Conservation (phyloP, 2,113 vertebrate species). For the Indicator maculatus region DNA sequence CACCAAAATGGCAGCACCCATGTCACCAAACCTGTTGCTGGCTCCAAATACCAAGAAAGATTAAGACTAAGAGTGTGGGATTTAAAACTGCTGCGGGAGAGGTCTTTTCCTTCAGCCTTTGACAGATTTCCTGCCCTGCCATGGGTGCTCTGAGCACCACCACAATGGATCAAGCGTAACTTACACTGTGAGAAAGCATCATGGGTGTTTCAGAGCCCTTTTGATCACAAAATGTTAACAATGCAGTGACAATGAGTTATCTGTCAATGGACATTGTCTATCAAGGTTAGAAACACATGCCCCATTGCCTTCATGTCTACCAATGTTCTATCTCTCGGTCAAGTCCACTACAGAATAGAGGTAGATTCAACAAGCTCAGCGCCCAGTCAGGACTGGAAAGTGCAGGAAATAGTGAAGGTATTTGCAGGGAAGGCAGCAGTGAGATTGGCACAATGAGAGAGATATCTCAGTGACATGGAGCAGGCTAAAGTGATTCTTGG, state of each 20-base stretch:
- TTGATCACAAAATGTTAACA: not conserved
- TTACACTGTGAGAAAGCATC: rapidly evolving
- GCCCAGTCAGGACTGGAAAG: not conserved
- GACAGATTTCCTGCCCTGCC: not conserved
- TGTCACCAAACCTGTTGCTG: not conserved
- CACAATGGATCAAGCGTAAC: not conserved
- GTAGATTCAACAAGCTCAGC: too few relatives aligned
- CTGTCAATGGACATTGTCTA: too few relatives aligned
- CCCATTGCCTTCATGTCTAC: too few relatives aligned
- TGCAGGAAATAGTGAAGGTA: not conserved
- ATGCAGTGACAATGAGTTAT: too few relatives aligned
- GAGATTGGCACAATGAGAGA: not conserved
- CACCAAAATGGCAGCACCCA: not conserved
- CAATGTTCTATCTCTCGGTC: too few relatives aligned
- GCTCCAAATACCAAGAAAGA: not conserved
- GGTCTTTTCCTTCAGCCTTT: not conserved
- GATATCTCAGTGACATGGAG: not conserved
- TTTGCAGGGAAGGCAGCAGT: not conserved
- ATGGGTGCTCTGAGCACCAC: rapidly evolving
- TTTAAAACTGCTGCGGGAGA: not conserved
- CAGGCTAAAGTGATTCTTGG: not conserved
- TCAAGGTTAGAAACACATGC: too few relatives aligned
- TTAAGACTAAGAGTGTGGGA: not conserved
- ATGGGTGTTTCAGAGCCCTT: not conserved
- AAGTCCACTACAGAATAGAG: too few relatives aligned